Conservation (phyloP, 2,797 vertebrate genomes). For the Chiroxiphia lanceolata region DNA sequence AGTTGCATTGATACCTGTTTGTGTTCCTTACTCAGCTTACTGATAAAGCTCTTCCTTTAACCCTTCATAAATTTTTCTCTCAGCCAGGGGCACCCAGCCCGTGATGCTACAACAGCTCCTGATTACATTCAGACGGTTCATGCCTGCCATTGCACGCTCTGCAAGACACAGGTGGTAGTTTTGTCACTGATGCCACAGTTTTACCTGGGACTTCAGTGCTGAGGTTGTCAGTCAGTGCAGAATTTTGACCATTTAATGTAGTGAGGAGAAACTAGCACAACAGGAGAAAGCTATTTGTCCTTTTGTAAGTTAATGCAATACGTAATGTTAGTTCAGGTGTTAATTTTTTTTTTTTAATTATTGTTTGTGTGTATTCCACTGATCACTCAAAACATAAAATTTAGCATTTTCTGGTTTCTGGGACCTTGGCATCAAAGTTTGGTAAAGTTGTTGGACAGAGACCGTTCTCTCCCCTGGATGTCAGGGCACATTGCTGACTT, state of each 20-base stretch:
- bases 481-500: background rate
- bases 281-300: background rate
- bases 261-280: background rate
- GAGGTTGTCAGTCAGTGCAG: background rate
- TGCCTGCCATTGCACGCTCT: background rate
- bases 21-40: background rate
- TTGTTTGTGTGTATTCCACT: background rate
- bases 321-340: background rate
- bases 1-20: background rate
- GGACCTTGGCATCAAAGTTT: background rate
- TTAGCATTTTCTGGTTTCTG: background rate
- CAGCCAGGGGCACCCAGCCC: background rate
- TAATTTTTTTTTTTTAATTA: background rate
- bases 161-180: background rate
- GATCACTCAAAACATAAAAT: background rate
- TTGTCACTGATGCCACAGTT: background rate
- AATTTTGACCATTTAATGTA: background rate
- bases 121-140: background rate
- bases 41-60: background rate
- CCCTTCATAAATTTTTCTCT: background rate
- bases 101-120: background rate
- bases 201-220: background rate
- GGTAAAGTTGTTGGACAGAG: background rate
- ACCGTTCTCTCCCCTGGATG: accelerated
- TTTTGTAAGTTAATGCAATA: background rate